Evolutionary conservation across 2,888 invertebrate species (phyloP).

Genomic region (Tetanocera ferruginea): DNA sequence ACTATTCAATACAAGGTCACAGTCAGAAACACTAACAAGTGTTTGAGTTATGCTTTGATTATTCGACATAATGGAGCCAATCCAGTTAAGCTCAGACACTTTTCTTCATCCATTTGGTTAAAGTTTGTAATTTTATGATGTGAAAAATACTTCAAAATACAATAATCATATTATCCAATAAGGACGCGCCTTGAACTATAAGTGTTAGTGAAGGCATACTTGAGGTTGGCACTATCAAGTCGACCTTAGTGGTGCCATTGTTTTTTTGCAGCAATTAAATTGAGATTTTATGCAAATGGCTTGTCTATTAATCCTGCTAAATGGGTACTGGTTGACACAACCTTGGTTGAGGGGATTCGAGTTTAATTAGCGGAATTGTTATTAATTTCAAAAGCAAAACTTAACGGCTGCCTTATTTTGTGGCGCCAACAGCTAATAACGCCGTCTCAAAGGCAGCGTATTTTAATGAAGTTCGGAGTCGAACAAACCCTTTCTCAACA

Average conservation of each 20-base stretch:
- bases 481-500: background rate
- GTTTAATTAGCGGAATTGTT: slow-evolving; percentile 13
- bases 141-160: background rate
- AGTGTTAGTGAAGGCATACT: background rate
- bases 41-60: too few relatives aligned
- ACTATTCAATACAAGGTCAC: too few relatives aligned
- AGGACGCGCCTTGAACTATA: background rate
- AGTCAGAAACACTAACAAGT: too few relatives aligned
- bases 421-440: background rate
- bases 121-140: too few relatives aligned
- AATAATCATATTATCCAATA: background rate
- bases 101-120: too few relatives aligned
- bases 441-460: background rate
- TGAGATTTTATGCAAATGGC: slow-evolving; percentile 18
- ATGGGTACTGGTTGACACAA: background rate
- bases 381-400: slow-evolving; percentile 4
- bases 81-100: too few relatives aligned
- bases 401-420: background rate
- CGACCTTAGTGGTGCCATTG: background rate
- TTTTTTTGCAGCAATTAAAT: slow-evolving; percentile 24
- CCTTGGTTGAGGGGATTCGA: background rate
- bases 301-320: background rate
- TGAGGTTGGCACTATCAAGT: background rate
- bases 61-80: too few relatives aligned
- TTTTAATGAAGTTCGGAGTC: background rate